These are phyloP conservation scores for Garrulus glandarius DNA, from an alignment of 2,797 vertebrate species.

Conservation along the genomic window DNA sequence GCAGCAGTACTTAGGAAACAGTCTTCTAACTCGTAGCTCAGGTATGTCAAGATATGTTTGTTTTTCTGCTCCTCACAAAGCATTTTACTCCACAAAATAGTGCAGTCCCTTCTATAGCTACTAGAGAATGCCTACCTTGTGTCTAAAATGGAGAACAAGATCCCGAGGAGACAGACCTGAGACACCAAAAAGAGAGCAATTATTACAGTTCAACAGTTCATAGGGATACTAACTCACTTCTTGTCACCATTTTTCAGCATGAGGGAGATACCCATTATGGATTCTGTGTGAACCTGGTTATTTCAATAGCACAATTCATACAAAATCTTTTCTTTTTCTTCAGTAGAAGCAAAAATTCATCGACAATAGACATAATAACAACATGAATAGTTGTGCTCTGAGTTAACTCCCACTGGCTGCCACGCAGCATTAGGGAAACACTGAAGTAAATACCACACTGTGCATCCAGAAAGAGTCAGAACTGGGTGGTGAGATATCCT, in stretches of 20 bases:
- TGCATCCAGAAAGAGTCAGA: not conserved
- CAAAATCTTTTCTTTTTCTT: not conserved
- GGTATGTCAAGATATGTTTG: not conserved
- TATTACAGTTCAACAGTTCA: not conserved
- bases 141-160: slow-evolving; percentile 93
- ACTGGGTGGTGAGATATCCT: not conserved
- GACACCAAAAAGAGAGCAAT: slow-evolving; percentile 22
- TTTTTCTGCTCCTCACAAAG: not conserved
- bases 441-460: not conserved
- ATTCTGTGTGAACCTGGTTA: not conserved
- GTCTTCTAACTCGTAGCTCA: not conserved
- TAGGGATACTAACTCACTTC: not conserved
- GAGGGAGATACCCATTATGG: not conserved
- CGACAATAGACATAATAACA: not conserved
- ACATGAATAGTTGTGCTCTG: not conserved
- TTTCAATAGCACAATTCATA: not conserved
- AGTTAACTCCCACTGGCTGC: not conserved
- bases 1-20: not conserved
- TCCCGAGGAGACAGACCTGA: slow-evolving; percentile 95
- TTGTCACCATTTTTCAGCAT: not conserved
- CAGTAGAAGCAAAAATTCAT: not conserved
- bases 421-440: not conserved
- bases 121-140: slow-evolving; percentile 84
- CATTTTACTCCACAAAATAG: not conserved
- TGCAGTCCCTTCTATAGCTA: not conserved